phyloP scores from a whole-genome alignment of 2,888 invertebrate genomes.

The Macrophya annulata region DNA sequence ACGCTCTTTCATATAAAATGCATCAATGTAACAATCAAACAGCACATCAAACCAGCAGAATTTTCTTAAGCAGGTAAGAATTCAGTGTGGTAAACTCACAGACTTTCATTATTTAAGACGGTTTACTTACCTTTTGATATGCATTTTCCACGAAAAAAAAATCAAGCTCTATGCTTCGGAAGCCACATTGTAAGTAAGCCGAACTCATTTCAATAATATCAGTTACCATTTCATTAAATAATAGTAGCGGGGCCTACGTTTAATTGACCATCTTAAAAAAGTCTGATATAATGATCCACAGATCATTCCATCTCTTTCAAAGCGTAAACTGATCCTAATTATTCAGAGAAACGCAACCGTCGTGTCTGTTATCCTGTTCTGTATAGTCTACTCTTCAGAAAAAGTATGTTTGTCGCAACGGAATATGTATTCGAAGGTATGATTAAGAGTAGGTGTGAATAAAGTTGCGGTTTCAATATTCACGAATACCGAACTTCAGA shows the following conservation, averaged over 20 bases:
- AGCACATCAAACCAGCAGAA: background rate
- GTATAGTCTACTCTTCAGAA: background rate
- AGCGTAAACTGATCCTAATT: no score
- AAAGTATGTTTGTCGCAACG: background rate
- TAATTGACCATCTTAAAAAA: background rate
- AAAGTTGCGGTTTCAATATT: background rate
- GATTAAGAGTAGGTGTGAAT: background rate
- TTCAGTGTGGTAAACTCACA: no score
- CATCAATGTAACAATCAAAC: background rate
- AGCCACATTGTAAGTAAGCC: background rate
- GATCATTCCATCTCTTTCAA: background rate
- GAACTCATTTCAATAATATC: background rate
- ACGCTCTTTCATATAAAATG: background rate
- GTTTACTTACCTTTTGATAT: slow-evolving; percentile 18
- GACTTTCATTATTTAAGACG: background rate
- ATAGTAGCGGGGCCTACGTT: background rate
- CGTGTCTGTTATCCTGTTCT: background rate
- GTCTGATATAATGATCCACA: background rate
- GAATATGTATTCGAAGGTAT: background rate
- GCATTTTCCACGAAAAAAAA: background rate
- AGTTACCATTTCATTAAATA: background rate
- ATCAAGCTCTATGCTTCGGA: background rate
- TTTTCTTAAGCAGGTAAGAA: no score
- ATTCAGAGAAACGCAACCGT: background rate
- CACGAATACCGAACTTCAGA: background rate